Evolutionary conservation across 2,113 vertebrate genomes (phyloP).

Genomic region (Nyctereutes procyonoides): DNA sequence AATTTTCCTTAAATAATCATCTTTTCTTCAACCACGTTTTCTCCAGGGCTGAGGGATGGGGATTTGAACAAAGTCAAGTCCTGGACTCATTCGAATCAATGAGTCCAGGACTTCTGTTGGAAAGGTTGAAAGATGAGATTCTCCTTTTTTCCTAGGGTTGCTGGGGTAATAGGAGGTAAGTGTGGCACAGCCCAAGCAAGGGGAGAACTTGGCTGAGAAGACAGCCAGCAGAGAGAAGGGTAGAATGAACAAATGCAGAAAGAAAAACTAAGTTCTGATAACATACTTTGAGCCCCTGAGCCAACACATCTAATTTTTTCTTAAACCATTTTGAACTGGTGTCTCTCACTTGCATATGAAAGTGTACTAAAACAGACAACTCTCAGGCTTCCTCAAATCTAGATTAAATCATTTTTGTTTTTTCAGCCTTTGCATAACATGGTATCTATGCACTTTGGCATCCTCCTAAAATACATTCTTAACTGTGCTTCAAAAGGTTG

Average conservation of each 20-base stretch:
- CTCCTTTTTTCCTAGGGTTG: not conserved
- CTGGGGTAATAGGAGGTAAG: not conserved
- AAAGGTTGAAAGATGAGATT: not conserved
- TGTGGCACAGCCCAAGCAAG: not conserved
- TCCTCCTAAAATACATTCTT: not conserved
- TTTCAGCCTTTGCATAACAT: not conserved
- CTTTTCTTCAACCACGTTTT: not conserved
- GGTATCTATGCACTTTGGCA: not conserved
- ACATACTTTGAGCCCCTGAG: not conserved
- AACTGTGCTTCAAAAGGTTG: constrained; percentile 9
- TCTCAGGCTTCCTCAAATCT: not conserved
- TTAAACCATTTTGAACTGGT: not conserved
- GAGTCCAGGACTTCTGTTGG: not conserved
- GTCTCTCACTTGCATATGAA: not conserved
- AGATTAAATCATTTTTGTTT: not conserved
- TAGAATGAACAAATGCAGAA: not conserved
- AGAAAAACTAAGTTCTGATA: not conserved
- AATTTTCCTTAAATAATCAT: constrained; percentile 13
- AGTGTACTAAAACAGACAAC: not conserved
- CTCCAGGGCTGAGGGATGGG: not conserved
- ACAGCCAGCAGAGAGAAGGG: not conserved
- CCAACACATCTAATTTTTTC: not conserved
- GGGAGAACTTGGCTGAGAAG: not conserved
- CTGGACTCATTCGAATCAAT: not conserved
- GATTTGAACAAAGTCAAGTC: not conserved